These are phyloP conservation scores for Macaria liturata DNA, from an alignment of 2,888 invertebrate genomes.

Conservation along the genomic window DNA sequence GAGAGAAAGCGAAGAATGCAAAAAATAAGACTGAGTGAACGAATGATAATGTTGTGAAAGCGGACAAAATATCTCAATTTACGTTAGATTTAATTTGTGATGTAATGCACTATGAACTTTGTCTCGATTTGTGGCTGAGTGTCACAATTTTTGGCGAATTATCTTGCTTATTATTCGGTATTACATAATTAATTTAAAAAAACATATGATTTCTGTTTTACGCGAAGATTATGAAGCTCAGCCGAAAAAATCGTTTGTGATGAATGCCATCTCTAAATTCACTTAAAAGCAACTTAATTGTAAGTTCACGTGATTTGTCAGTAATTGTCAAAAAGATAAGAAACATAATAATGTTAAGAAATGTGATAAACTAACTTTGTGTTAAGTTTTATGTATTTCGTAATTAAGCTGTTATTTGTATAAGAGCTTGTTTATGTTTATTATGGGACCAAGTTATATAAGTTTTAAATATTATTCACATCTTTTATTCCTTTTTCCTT, in stretches of 20 bases:
- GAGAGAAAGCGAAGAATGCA: slow-evolving; percentile 32
- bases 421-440: slow-evolving; percentile 31
- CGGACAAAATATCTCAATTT: slow-evolving; percentile 22
- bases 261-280: too few species aligned
- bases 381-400: slow-evolving; percentile 16
- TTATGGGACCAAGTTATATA: slow-evolving; percentile 71
- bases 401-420: slow-evolving; percentile 5
- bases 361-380: slow-evolving; percentile 38
- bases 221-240: too few species aligned
- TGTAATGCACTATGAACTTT: slow-evolving; percentile 12
- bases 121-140: not conserved
- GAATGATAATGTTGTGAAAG: slow-evolving; percentile 39
- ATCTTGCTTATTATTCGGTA: too few species aligned
- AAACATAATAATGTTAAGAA: slow-evolving; percentile 21
- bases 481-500: slow-evolving; percentile 19
- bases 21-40: slow-evolving; percentile 63
- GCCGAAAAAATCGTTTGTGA: too few species aligned
- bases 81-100: slow-evolving; percentile 19
- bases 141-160: too few species aligned
- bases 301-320: too few species aligned
- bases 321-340: not conserved
- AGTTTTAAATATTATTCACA: slow-evolving; percentile 35
- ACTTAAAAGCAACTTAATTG: too few species aligned
- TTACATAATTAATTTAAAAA: too few species aligned
- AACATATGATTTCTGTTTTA: too few species aligned